Evolutionary conservation across 2,113 vertebrate genomes (phyloP), one percentile per base, ranked within the genome.

Genomic region (Dicerorhinus sumatrensis): DNA sequence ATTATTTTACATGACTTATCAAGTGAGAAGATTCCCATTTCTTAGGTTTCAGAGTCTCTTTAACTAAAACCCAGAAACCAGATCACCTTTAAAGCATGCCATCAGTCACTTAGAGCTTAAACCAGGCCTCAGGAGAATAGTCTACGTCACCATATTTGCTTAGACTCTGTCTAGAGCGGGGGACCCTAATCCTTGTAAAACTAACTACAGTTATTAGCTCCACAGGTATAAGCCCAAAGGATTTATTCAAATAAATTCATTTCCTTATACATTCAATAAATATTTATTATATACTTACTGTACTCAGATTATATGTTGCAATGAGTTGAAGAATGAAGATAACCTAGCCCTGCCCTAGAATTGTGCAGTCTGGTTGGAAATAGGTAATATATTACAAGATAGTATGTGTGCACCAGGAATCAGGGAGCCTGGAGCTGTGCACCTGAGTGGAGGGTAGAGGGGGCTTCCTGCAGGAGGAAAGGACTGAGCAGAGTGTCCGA

Each of bases 41-140:
- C 29, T 80, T 86, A 94, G 42, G 31, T 80, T 79, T 63, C n/a
- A 75, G 51, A 46, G 20, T 76, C 6, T 94, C 65, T 36, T 91
- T 90, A 94, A 70, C 80, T 95, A 92, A 96, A 97, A 90, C 23
- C 16, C 29, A 95, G 69, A 60, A 58, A 95, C 14, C 11, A 87
- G 36, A 91, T 96, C 51, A 72, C 36, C n/a, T n/a, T 67, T 80
- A 89, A 60, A 82, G 17, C 9, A 56, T 70, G 39, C 12, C 69
- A 51, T n/a, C 58, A 58, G 58, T 72, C 94, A 89, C 9, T 72
- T 56, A 25, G 4, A 79, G 29, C 21, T 85, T 48, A 69, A 63
- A 83, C 42, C 5, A 63, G 3, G 36, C 33, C 29, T 10, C 8
- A 70, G 62, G 10, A 73, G 96, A 90, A 75, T 1, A 36, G 8